Percentiles rank a stretch among this genome's conserved stretches.
Conservation (phyloP, 92 coral and sea anemone genomes). For the Siderastrea siderea region DNA sequence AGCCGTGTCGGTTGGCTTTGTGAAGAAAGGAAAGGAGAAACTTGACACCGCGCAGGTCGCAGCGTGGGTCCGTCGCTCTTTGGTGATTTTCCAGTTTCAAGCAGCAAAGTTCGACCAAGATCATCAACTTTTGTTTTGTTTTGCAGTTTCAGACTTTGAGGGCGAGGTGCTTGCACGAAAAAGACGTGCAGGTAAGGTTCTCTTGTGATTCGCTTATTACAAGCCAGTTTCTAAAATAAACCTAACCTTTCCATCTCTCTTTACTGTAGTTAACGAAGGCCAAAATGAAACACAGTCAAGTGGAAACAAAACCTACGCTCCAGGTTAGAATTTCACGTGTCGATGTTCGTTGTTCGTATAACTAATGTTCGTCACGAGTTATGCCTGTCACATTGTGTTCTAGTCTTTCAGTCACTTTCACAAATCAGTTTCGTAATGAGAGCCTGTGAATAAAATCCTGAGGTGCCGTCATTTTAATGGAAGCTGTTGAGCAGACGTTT, state of each 20-base stretch:
- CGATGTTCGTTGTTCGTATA: background rate
- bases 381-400: too few relatives aligned
- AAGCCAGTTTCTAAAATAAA: background rate
- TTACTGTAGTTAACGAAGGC: conserved; percentile 35
- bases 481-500: too few relatives aligned
- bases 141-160: background rate
- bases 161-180: conserved; percentile 18
- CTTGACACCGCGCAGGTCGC: too few relatives aligned
- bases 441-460: too few relatives aligned
- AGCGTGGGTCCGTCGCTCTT: too few relatives aligned
- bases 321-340: conserved; percentile 1
- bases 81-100: too few relatives aligned
- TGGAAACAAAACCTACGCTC: conserved; percentile 3
- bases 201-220: background rate
- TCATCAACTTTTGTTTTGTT: background rate
- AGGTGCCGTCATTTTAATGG: too few relatives aligned
- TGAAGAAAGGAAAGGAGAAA: too few relatives aligned
- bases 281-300: conserved; percentile 11
- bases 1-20: too few relatives aligned
- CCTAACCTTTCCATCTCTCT: background rate
- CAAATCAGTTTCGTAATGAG: too few relatives aligned
- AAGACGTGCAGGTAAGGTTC: conserved; percentile 32
- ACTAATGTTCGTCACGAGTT: too few relatives aligned
- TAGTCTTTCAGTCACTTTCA: too few relatives aligned
- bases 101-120: background rate